Evolutionary conservation across 2,888 invertebrate species (phyloP).

Genomic region (Drosophila stalkeri): DNA sequence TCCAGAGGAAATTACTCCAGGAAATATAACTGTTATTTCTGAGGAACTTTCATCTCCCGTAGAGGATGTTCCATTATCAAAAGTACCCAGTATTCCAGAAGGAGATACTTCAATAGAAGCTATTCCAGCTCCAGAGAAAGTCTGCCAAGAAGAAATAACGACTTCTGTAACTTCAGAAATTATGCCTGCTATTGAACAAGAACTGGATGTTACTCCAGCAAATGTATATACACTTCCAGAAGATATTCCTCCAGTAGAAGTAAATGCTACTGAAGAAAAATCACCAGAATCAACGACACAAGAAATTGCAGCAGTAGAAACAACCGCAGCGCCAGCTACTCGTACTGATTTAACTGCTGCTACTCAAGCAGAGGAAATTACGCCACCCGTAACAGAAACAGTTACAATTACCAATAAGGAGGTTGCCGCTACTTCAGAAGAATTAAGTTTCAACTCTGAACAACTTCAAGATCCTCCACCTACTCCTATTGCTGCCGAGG

Average conservation of each 20-base stretch:
- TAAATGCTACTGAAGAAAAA: background rate
- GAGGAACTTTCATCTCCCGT: background rate
- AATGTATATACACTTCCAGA: no score
- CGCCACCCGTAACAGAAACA: background rate
- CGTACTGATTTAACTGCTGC: background rate
- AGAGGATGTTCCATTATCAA: background rate
- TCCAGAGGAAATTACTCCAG: background rate
- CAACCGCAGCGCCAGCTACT: background rate
- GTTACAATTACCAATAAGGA: background rate
- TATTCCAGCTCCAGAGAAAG: background rate
- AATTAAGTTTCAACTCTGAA: no score
- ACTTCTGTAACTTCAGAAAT: no score
- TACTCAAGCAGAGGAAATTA: background rate
- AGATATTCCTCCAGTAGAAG: no score
- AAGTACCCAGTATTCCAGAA: background rate
- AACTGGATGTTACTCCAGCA: no score
- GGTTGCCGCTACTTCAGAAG: background rate
- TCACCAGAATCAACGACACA: no score
- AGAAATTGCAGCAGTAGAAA: no score
- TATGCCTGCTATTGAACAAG: no score
- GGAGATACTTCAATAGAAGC: background rate
- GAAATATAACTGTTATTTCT: background rate
- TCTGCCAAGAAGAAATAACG: background rate
- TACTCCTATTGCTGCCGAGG: no score
- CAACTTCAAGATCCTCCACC: no score